Evolutionary conservation across 2,888 invertebrate genomes (phyloP), one percentile per base, ranked within the genome.

Genomic region (Lasioglossum figueresi): DNA sequence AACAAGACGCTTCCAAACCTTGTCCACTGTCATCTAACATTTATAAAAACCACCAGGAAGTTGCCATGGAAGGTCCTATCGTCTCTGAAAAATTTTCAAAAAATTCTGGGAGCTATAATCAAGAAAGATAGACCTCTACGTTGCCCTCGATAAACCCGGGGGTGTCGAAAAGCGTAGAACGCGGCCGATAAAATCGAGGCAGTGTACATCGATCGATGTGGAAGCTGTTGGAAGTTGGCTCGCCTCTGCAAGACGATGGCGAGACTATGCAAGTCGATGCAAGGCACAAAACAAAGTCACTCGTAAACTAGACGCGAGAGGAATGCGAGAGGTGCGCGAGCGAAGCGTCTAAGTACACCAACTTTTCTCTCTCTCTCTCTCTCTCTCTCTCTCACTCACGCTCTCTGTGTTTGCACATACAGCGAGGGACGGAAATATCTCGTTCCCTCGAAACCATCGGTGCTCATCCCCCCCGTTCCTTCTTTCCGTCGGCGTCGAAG

Each of bases 271-370:
- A 4, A 59, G 59, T 59, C 59, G 59, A 31, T 27, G 31, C 27
- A 16, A 16, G 66, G 16, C 66, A 3, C 66, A 19, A 66, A 66
- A 66, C 66, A 34, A 76, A 52, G 71, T 19, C 27, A 34, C 34
- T 66, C 74, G 10, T 74, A 59, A 79, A 59, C 27, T 1, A 1
- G 27, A 19, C 40, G 59, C 68, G 70, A 37, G 0, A 70, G 74
- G 48, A 79, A 74, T 34, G 79, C 66, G 34, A 23, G 70, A 56
- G 56, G 31, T 73, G 66, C 16, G 56, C 40, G 71, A 2, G 66
- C 66, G 81, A 27, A 59, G 27, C 59, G 59, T 27, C 59, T 27
- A 27, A 59, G 27, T 59, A 59, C 59, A 27, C 27, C 59, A 52
- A 52, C 23, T 23, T 8, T 23, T 23, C 52, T 23, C 8, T 8